A percentile compares a stretch with the other conserved stretches of the same genome.
Evolutionary conservation across 2,797 vertebrate genomes (phyloP).

Genomic region (Peromyscus aztecus): DNA sequence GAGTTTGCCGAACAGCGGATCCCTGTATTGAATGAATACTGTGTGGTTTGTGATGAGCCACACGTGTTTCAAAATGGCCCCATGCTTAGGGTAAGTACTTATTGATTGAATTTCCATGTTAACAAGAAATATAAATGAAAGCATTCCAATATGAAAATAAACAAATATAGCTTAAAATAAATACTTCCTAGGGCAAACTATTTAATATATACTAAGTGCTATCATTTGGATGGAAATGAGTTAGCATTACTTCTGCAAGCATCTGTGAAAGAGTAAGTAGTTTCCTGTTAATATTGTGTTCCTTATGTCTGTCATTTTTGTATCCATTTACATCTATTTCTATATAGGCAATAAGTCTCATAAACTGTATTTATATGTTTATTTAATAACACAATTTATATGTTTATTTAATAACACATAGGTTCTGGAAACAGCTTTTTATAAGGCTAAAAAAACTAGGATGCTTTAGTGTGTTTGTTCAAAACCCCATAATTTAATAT

Average conservation of each 20-base stretch:
- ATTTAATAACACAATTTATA: neutral
- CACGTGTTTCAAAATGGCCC: constrained; percentile 96
- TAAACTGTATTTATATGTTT: neutral
- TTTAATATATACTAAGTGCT: neutral
- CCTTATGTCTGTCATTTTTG: neutral
- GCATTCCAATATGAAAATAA: neutral
- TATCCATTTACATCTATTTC: neutral
- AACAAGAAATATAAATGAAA: neutral
- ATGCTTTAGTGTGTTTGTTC: neutral
- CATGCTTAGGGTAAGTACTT: constrained; percentile 93
- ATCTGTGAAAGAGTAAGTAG: neutral
- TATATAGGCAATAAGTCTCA: neutral
- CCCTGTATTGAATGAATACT: constrained; percentile 95
- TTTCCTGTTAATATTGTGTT: neutral
- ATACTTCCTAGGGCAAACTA: neutral
- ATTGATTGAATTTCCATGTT: neutral
- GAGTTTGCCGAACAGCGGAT: constrained; percentile 95
- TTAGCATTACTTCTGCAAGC: neutral
- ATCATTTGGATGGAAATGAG: constrained; percentile 12
- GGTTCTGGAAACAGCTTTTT: neutral
- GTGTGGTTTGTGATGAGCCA: constrained; percentile 95
- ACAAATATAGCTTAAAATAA: neutral
- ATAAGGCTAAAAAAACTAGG: neutral
- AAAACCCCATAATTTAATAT: neutral
- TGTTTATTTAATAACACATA: neutral